A percentile compares a stretch with the other conserved stretches of the same genome.
phyloP scores from a whole-genome alignment of 2,113 vertebrate species.

The Hirundichthys speculiger region DNA sequence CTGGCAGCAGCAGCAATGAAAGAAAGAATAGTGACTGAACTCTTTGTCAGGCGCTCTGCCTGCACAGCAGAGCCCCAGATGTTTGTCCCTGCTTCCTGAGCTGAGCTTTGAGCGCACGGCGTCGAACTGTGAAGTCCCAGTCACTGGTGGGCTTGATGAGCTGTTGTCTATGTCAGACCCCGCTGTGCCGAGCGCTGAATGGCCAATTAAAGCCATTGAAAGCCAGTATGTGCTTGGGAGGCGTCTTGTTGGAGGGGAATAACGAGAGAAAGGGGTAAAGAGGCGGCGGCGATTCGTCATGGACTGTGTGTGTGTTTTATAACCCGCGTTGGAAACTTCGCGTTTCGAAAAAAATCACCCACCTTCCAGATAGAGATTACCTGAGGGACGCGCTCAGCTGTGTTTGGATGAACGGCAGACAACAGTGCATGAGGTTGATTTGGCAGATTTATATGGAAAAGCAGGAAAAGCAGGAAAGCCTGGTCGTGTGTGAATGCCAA shows the following conservation, averaged over 20 bases:
- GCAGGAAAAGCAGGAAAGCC: conserved; percentile 30
- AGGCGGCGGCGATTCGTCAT: conserved; percentile 2
- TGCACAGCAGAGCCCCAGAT: conserved; percentile 70
- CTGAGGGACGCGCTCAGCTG: conserved; percentile 38
- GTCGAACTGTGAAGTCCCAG: conserved; percentile 47
- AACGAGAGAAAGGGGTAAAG: conserved; percentile 29
- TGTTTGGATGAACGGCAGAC: conserved; percentile 47
- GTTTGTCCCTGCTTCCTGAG: conserved; percentile 54
- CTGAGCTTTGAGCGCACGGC: conserved; percentile 35
- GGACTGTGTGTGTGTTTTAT: conserved; percentile 47
- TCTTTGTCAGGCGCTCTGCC: conserved; percentile 53
- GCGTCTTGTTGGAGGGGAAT: conserved; percentile 38
- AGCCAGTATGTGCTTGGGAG: conserved; percentile 22
- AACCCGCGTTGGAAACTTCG: conserved; percentile 27
- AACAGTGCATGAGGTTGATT: conserved; percentile 39
- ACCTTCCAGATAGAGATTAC: neutral
- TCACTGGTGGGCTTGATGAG: conserved; percentile 54
- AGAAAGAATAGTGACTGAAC: conserved; percentile 59
- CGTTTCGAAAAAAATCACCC: no score
- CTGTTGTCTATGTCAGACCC: conserved; percentile 46
- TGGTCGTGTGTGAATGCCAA: conserved; percentile 27
- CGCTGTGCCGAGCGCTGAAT: conserved; percentile 56
- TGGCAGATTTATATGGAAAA: conserved; percentile 47
- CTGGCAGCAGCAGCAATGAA: conserved; percentile 56
- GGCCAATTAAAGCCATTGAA: conserved; percentile 68